Base-by-base conservation (phyloP, 2,888 invertebrate species). In the Hipparchia sbordonii region DNA sequence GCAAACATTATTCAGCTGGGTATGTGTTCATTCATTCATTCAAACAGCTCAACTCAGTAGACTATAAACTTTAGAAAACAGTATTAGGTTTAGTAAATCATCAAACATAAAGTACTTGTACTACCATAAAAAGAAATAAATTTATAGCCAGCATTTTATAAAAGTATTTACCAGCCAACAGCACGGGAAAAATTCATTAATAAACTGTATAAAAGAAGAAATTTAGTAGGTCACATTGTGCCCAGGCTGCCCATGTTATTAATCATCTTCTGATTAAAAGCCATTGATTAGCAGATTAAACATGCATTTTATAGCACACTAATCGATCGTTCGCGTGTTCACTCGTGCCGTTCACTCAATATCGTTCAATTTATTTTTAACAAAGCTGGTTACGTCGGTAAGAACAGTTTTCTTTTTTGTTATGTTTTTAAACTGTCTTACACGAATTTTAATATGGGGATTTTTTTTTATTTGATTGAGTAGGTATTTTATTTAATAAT, bases 311-410 rank as follows among this genome's bases (percentile, higher is more conserved):
- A 88, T 87, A 87, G 87, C 82, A 80, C 80, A 83, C 86, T 88
- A 90, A 90, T 89, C 85, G 89, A 82, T 78, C 77, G 73, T 82
- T 90, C 80, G 90, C 90, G 89, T 90, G 89, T 78, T 78, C 39
- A 6, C 63, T n/a, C 33, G 7, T 12, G 52, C 10, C 33, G 65
- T 33, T 12, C 74, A 77, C 81, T 80, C 82, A 81, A 82, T 82
- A 82, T 82, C 81, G 78, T 81, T 79, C 77, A 79, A 79, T 82
- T 81, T 80, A 80, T 81, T 85, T 84, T 76, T 77, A 75, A 83
- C 80, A 81, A 82, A 80, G 68, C 74, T 77, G 72, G 81, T 83
- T 82, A 77, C 63, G 71, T 76, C 76, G 69, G 52, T 63, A 9
- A 12, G 23, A 62, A 13, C 48, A 39, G 46, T 9, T 10, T 60